Evolutionary conservation across 1,140 invertebrate species (phyloP).

Genomic region (Hestina assimilis): DNA sequence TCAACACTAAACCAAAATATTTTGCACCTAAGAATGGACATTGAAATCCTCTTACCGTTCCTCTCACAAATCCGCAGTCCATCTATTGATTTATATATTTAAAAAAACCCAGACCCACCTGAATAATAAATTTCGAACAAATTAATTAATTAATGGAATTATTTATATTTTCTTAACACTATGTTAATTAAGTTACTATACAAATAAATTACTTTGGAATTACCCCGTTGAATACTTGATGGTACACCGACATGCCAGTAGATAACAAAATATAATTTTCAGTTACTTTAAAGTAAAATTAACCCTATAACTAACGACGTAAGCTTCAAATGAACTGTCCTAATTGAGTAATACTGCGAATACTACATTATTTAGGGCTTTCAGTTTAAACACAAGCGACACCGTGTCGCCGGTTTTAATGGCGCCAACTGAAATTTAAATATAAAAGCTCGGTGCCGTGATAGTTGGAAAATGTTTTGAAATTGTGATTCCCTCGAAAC

Average conservation of each 20-base stretch:
- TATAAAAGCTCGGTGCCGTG: neutral
- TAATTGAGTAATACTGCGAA: neutral
- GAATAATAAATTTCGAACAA: neutral
- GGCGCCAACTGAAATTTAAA: neutral
- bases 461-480: neutral
- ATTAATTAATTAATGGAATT: neutral
- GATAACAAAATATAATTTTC: neutral
- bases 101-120: too few relatives aligned
- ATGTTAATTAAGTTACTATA: neutral
- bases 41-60: too few relatives aligned
- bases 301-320: neutral
- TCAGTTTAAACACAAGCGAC: conserved; percentile 11
- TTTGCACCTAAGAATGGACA: too few relatives aligned
- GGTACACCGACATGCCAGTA: neutral
- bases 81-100: too few relatives aligned
- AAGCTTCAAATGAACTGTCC: neutral
- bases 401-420: conserved; percentile 13
- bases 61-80: too few relatives aligned
- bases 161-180: neutral
- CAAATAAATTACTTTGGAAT: neutral
- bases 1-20: too few relatives aligned
- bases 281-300: neutral
- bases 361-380: neutral
- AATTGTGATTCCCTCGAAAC: neutral
- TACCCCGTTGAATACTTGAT: neutral